Evolutionary conservation across 2,797 vertebrate species (phyloP), one percentile per base, ranked within the genome.

Genomic region (Lepilemur ruficaudatus): DNA sequence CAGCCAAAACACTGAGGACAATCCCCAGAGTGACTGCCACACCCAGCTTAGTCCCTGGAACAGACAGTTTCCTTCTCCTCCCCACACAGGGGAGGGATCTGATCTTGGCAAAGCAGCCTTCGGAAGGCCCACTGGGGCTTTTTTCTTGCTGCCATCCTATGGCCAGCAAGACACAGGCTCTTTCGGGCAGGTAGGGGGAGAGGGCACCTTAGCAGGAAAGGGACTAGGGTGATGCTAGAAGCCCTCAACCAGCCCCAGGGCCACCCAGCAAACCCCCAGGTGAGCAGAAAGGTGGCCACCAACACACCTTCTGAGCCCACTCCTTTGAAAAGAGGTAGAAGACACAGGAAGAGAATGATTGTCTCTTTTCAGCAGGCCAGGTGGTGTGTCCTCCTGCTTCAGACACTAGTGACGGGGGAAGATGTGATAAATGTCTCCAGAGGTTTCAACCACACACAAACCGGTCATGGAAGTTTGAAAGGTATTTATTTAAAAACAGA

Each of bases 401-500:
- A 2, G 52, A 50, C 35, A n/a, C 52, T 10, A 23, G 85, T 25
- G 85, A 63, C 0, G 0, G 12, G 11, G 67, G 55, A 32, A 67
- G n/a, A 32, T 1, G 12, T 6, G 35, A 17, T 4, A 14, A n/a
- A 38, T 1, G 17, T 35, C 30, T 38, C 30, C 46, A 41, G 30
- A 81, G 46, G 73, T 75, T 78, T 89, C 57, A 75, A 89, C 46
- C 95, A 96, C 91, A 95, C 96, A 88, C 70, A 95, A n/a, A 78
- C 76, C 0, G n/a, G 41, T 75, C 46, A 28, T 17, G 72, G 83
- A 96, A 93, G 69, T 95, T 95, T 98, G 95, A 98, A 98, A 98
- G 92, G 14, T 91, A 93, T 98, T 99, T 98, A 98, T 98, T 99
- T 98, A 98, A 98, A 98, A 98, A 98, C 97, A 98, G 98, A 97